Base-by-base conservation (phyloP, 2,797 vertebrate genomes). In the Novumbra hubbsi region DNA sequence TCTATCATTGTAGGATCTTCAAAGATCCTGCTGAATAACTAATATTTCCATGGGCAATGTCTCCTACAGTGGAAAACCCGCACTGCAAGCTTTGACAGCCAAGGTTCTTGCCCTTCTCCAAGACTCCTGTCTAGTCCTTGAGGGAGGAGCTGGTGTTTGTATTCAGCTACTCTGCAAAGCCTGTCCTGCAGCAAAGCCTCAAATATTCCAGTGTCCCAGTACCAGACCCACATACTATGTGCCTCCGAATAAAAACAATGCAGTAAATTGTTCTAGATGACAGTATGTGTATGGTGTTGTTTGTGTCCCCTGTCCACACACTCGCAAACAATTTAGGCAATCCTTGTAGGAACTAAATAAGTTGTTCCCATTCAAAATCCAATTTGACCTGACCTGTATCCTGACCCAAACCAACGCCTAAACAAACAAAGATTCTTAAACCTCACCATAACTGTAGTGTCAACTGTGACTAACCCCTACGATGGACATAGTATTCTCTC, bases 61-160 rank as follows among this genome's bases (percentile, higher is more conserved):
- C 21, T 64, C 21, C 74, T 0, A 1, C 90, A 96, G 95, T 95
- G 95, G 94, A 94, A 95, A 66, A 92, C 93, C 80, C 93, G 92
- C 70, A 92, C 94, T 9, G 92, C 94, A 0, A 96, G 95, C 83
- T 94, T 95, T 38, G 94, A 95, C 92, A 95, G 94, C 74, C 94
- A 96, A 86, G 91, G 94, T 17, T 95, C 95, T 19, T 94, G 94
- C 73, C 94, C 94, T 0, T 95, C 94, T 4, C 94, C 94, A 1
- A 94, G 94, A 79, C 92, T 92, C 32, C 93, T 94, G 19, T 87
- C 93, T 16, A 94, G 92, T 0, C 94, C 95, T 0, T 95, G 92
- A 93, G 74, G 30, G 67, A 52, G 55, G 57, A 16, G 17, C 32
- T 30, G 16, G 45, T 30, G 24, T 21, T 57, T 66, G 30, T 50